Conservation (phyloP, 2,888 invertebrate genomes). For the Hirtodrosophila confusa region DNA sequence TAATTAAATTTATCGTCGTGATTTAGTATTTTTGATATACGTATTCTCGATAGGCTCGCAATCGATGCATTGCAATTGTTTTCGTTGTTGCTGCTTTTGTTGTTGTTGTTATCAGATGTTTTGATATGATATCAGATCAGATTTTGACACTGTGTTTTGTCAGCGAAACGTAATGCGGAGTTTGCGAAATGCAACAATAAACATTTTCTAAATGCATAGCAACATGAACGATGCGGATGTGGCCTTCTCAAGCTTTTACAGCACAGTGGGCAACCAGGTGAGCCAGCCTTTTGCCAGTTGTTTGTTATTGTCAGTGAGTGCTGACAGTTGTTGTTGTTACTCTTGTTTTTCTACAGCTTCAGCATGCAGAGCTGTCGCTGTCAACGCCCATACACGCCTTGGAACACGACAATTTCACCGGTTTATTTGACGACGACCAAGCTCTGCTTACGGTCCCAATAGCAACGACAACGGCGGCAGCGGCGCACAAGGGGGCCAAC, state of each 20-base stretch:
- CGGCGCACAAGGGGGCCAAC: constrained; percentile 21
- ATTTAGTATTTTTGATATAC: constrained; percentile 10
- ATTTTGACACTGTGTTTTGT: constrained; percentile 35
- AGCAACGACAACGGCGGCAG: constrained; percentile 8
- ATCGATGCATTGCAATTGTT: constrained; percentile 36
- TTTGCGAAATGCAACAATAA: constrained; percentile 54
- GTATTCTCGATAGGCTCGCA: constrained; percentile 17
- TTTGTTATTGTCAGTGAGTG: constrained; percentile 10
- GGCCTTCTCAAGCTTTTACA: constrained; percentile 71
- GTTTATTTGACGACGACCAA: constrained; percentile 67
- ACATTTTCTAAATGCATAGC: constrained; percentile 35
- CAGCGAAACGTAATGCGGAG: constrained; percentile 60
- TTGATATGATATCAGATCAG: constrained; percentile 64
- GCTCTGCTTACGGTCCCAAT: constrained; percentile 37
- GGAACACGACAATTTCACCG: constrained; percentile 63
- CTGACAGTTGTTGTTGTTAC: background rate
- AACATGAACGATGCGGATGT: constrained; percentile 81
- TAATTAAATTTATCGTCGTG: background rate
- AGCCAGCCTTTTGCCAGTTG: constrained; percentile 45
- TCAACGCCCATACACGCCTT: constrained; percentile 67
- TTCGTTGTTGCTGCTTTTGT: constrained; percentile 23
- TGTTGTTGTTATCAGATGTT: constrained; percentile 59
- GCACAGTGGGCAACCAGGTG: constrained; percentile 74
- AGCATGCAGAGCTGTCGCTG: constrained; percentile 56
- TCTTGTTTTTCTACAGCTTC: constrained; percentile 37